These are phyloP conservation scores for Belgica antarctica DNA, from an alignment of 2,888 invertebrate genomes.

Conservation along the genomic window DNA sequence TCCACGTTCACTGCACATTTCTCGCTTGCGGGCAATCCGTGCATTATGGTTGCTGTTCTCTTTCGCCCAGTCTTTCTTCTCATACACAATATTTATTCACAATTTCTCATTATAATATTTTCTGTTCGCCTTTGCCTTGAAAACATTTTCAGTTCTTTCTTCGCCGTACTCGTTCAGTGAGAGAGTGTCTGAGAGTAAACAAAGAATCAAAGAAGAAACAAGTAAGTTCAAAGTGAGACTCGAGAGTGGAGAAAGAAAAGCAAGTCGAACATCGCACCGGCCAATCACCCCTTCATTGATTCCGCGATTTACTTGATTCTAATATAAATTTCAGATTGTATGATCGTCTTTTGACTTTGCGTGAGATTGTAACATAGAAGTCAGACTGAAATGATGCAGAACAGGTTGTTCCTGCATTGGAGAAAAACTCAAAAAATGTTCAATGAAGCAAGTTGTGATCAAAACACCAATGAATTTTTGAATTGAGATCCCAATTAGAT, in stretches of 20 bases:
- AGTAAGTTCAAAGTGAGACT: conserved; percentile 17
- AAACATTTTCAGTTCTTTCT: conserved; percentile 6
- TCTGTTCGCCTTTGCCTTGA: conserved; percentile 1
- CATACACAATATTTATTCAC: neutral
- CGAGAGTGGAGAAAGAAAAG: neutral
- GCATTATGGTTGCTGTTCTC: neutral
- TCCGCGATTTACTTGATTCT: conserved; percentile 5
- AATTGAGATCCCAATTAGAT: no score
- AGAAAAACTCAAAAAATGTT: no score
- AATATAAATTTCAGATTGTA: no score
- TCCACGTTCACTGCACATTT: conserved; percentile 2
- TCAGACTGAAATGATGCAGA: no score
- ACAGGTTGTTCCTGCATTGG: no score
- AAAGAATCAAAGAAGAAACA: neutral
- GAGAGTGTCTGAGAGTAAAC: conserved; percentile 20
- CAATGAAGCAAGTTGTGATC: no score
- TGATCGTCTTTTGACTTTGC: no score
- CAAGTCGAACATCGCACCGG: neutral
- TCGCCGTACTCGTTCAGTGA: neutral
- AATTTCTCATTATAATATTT: conserved; percentile 13
- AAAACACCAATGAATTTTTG: no score
- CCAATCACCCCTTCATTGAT: conserved; percentile 21
- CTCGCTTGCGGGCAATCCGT: neutral
- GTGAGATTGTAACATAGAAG: no score
- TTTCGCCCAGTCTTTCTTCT: neutral